Percentiles rank a stretch among this genome's conserved stretches.
phyloP scores from a whole-genome alignment of 1,140 invertebrate genomes.

The Cryptotermes secundus region DNA sequence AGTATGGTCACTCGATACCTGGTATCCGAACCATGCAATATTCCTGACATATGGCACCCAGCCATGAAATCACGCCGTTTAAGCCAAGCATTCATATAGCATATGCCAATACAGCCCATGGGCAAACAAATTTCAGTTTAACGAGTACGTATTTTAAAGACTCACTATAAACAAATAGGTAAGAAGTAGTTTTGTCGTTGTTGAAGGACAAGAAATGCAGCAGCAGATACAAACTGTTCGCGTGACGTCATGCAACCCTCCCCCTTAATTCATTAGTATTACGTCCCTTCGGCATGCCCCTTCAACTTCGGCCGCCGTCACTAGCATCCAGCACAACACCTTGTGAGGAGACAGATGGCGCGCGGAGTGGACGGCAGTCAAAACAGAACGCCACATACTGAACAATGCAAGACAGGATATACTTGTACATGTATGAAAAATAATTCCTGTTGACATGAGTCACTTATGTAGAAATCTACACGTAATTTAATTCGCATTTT shows the following conservation, averaged over 20 bases:
- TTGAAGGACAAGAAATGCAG: background rate
- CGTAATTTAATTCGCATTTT: no score
- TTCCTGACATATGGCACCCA: background rate
- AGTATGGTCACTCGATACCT: no score
- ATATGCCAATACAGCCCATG: background rate
- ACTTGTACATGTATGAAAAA: background rate
- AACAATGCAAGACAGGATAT: background rate
- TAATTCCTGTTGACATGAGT: background rate
- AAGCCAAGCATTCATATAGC: background rate
- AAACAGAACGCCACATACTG: background rate
- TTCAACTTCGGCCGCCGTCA: background rate
- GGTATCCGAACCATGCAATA: no score
- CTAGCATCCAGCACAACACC: conserved; percentile 2
- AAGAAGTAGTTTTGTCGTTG: conserved; percentile 9
- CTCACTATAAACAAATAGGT: background rate
- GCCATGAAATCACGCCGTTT: background rate
- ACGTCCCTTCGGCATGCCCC: background rate
- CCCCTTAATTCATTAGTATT: conserved; percentile 1
- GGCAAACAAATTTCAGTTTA: background rate
- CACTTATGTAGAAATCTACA: no score
- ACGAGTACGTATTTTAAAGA: background rate
- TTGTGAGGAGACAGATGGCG: background rate
- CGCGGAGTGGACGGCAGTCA: background rate
- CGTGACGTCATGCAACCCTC: background rate
- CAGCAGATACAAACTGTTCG: background rate